Percentiles rank a stretch among this genome's conserved stretches.
Evolutionary conservation across 2,113 vertebrate genomes (phyloP).

Genomic region (Malurus elegans): DNA sequence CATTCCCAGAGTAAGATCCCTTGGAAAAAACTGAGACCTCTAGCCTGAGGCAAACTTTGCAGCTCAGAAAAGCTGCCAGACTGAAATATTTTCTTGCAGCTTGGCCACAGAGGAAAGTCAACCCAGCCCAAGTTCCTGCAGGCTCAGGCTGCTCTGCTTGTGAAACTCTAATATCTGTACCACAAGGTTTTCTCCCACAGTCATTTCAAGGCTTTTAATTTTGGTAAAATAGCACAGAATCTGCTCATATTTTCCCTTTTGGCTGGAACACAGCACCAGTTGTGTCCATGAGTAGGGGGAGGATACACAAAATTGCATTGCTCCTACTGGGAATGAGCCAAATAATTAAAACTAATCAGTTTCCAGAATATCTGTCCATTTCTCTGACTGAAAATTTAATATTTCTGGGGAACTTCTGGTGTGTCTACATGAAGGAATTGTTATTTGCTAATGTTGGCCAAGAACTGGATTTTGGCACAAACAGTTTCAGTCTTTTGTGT

Average conservation of each 20-base stretch:
- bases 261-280: neutral
- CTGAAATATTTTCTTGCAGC: neutral
- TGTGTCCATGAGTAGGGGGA: neutral
- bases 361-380: neutral
- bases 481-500: neutral
- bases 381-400: neutral
- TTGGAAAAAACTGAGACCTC: neutral
- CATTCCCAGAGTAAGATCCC: neutral
- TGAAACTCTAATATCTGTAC: neutral
- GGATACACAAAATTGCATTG: neutral
- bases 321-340: neutral
- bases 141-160: neutral
- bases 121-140: neutral
- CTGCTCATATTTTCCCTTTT: neutral
- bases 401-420: neutral
- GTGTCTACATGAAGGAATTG: neutral
- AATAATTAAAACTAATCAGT: neutral
- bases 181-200: neutral
- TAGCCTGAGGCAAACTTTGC: neutral
- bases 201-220: neutral
- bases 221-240: neutral
- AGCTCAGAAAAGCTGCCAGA: neutral
- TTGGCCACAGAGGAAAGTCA: neutral
- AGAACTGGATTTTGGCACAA: neutral
- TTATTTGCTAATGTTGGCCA: neutral